Conservation (phyloP, 2,888 invertebrate species). For the Tachina lurida region DNA sequence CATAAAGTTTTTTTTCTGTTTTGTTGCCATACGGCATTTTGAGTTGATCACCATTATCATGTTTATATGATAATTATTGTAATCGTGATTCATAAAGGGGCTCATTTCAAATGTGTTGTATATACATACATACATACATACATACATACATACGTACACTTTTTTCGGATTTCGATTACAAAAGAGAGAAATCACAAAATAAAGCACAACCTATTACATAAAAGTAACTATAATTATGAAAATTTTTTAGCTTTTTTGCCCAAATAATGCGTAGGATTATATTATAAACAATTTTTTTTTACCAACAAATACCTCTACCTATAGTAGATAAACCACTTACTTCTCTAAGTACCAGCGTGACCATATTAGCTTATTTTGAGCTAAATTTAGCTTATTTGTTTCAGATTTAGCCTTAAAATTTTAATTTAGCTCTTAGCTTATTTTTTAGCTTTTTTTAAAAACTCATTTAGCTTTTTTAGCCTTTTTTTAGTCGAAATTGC, state of each 20-base stretch:
- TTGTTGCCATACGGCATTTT: background rate
- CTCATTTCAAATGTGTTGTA: background rate
- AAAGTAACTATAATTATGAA: slow-evolving; percentile 18
- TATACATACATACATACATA: background rate
- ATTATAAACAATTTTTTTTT: background rate
- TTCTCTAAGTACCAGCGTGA: too few species aligned
- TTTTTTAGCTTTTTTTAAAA: too few species aligned
- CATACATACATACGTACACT: background rate
- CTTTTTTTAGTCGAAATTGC: too few species aligned
- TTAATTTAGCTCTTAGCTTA: too few species aligned
- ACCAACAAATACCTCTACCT: background rate
- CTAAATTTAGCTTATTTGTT: too few species aligned
- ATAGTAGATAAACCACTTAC: too few species aligned
- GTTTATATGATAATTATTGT: slow-evolving; percentile 39
- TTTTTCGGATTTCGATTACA: slow-evolving; percentile 3
- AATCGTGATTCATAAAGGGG: slow-evolving; percentile 39
- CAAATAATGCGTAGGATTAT: slow-evolving; percentile 56
- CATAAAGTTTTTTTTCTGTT: background rate
- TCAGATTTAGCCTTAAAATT: too few species aligned
- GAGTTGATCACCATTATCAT: slow-evolving; percentile 52
- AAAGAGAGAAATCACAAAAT: slow-evolving; percentile 22
- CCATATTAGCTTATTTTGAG: too few species aligned
- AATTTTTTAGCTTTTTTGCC: background rate
- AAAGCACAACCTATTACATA: slow-evolving; percentile 50
- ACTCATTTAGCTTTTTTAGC: too few species aligned